Base-by-base conservation (phyloP, 2,797 vertebrate species). In the Anas flavirostris region DNA sequence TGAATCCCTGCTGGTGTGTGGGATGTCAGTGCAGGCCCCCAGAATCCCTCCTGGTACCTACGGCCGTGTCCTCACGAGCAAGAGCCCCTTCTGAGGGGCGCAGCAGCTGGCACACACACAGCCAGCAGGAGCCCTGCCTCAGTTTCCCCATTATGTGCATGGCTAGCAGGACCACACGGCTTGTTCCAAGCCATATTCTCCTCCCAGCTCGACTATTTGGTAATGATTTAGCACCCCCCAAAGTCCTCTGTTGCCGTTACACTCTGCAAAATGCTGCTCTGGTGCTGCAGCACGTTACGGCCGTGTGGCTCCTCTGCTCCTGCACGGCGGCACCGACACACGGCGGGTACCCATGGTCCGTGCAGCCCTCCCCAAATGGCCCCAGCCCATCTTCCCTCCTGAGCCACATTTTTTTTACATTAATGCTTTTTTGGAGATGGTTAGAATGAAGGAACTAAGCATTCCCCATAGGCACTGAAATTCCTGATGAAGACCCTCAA, bases 321-420 rank as follows among this genome's bases (percentile, higher is more conserved):
- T 43, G 28, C 62, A 31, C 8, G 4, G 26, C 5, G 4, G 62
- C 29, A 21, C 28, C 12, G 12, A 41, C 12, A 28, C 39, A 43
- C 13, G 12, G 39, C 19, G 13, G 37, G 26, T 12, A 18, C 39
- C 50, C 7, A 1, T 8, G 8, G 50, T 9, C 10, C 6, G 1
- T 3, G 11, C 28, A 53, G 26, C 28, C 29, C n/a, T 50, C 5
- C 69, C 41, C 28, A 6, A 41, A 43, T 48, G 23, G 28, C 15
- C 50, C 31, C 48, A 72, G 31, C 52, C 31, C 37, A 18, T 25
- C 69, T 55, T 39, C 35, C 50, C 12, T 18, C 69, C 53, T 6
- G 22, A 25, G 15, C 12, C 8, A 22, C 4, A 3, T n/a, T 41
- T 41, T 41, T 39, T 66, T 29, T 18, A 35, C 41, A 23, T 41